Conservation (phyloP, 2,888 invertebrate species). For the Pollenia amentaria region DNA sequence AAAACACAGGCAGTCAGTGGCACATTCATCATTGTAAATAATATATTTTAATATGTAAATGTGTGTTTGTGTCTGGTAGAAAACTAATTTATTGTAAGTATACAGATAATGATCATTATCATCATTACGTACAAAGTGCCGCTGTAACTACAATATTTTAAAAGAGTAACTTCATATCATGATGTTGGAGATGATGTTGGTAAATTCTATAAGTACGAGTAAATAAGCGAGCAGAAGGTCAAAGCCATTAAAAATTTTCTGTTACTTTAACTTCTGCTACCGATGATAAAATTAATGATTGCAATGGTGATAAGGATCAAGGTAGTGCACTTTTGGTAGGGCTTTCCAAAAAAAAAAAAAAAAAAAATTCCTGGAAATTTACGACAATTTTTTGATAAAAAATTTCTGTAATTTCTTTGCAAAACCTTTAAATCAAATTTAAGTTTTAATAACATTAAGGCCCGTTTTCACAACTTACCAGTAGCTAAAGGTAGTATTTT, state of each 20-base stretch:
- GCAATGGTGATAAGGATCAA: conserved; percentile 9
- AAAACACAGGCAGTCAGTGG: background rate
- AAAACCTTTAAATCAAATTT: too few relatives aligned
- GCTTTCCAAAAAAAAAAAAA: background rate
- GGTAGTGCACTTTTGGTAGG: background rate
- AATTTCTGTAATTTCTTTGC: too few relatives aligned
- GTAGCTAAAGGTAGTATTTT: too few relatives aligned
- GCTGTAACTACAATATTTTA: background rate
- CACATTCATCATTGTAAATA: conserved; percentile 9
- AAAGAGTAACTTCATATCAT: background rate
- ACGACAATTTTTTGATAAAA: too few relatives aligned
- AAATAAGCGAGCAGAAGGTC: background rate
- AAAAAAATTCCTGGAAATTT: too few relatives aligned
- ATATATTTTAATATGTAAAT: background rate
- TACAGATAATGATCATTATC: conserved; percentile 15
- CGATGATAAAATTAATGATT: conserved; percentile 1
- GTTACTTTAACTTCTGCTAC: conserved; percentile 7
- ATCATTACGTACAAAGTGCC: background rate
- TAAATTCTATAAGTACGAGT: background rate
- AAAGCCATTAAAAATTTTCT: conserved; percentile 21
- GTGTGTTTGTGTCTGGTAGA: background rate
- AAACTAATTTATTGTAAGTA: conserved; percentile 46
- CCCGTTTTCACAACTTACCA: too few relatives aligned
- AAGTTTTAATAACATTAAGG: too few relatives aligned
- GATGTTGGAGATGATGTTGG: conserved; percentile 14